Evolutionary conservation across 2,113 vertebrate genomes (phyloP).

Genomic region (Anarhynchus alexandrinus): DNA sequence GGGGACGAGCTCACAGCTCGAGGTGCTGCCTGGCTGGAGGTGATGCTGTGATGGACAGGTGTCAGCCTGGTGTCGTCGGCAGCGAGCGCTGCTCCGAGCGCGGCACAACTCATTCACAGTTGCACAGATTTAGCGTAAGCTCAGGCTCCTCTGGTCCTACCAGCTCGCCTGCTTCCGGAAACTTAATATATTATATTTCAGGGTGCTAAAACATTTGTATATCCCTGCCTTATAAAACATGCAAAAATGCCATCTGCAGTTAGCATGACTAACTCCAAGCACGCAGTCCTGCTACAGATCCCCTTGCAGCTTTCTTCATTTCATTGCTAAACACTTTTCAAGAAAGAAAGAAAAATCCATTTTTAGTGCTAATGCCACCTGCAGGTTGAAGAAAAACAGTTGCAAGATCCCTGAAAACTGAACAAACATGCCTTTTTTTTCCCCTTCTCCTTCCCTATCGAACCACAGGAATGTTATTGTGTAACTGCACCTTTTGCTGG

Average conservation of each 20-base stretch:
- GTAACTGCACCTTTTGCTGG: neutral
- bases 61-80: neutral
- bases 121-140: slow-evolving; percentile 6
- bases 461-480: slow-evolving; percentile 1
- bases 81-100: fast-evolving
- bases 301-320: slow-evolving; percentile 71
- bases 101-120: neutral
- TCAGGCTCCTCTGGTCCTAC: slow-evolving; percentile 16
- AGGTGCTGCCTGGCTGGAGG: neutral
- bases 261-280: slow-evolving; percentile 78
- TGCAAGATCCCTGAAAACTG: slow-evolving; percentile 60
- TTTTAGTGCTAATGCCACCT: slow-evolving; percentile 84
- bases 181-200: slow-evolving; percentile 33
- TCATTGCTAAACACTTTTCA: slow-evolving; percentile 72
- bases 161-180: slow-evolving; percentile 43
- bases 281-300: slow-evolving; percentile 72
- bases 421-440: neutral
- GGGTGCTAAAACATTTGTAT: slow-evolving; percentile 67
- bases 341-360: slow-evolving; percentile 76
- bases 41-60: neutral
- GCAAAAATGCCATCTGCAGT: slow-evolving; percentile 83
- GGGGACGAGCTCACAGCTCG: neutral
- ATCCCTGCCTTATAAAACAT: slow-evolving; percentile 80
- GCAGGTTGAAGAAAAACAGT: slow-evolving; percentile 77
- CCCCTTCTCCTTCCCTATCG: neutral